A percentile compares a stretch with the other conserved stretches of the same genome.
phyloP scores from a whole-genome alignment of 64 coral and sea anemone species.

The Platygyra sinensis region DNA sequence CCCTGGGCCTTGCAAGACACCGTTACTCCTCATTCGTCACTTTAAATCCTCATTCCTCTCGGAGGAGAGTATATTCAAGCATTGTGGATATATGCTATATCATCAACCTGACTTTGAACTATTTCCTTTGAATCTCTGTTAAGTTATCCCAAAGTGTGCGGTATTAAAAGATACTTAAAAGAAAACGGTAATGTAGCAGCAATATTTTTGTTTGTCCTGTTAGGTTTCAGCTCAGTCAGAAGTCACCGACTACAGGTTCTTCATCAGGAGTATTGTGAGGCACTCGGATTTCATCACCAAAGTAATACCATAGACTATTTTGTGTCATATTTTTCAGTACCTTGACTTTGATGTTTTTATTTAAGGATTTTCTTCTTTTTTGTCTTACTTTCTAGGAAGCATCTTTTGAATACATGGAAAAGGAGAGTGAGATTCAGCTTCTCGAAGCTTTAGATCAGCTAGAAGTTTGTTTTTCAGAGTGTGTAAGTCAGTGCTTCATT shows the following conservation, averaged over 20 bases:
- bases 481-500: slow-evolving; percentile 40
- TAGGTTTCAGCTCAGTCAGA: slow-evolving; percentile 84
- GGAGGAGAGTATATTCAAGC: too few relatives aligned
- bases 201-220: not conserved
- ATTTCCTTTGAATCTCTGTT: too few relatives aligned
- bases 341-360: not conserved
- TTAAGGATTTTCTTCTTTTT: not conserved
- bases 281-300: slow-evolving; percentile 95
- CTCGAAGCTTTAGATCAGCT: slow-evolving; percentile 92
- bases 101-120: too few relatives aligned
- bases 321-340: not conserved
- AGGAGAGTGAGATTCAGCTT: slow-evolving; percentile 95
- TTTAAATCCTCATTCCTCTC: too few relatives aligned
- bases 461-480: slow-evolving; percentile 81
- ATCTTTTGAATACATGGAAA: slow-evolving; percentile 99
- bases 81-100: too few relatives aligned
- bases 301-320: slow-evolving; percentile 24
- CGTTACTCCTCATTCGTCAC: too few relatives aligned
- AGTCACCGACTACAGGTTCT: slow-evolving; percentile 95
- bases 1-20: too few relatives aligned
- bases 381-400: slow-evolving; percentile 67
- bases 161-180: too few relatives aligned
- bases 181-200: too few relatives aligned
- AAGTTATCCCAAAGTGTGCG: too few relatives aligned
- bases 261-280: slow-evolving; percentile 92